These are phyloP conservation scores for Caenorhabditis briggsae DNA, from an alignment of 1,140 invertebrate genomes.

Conservation along the genomic window DNA sequence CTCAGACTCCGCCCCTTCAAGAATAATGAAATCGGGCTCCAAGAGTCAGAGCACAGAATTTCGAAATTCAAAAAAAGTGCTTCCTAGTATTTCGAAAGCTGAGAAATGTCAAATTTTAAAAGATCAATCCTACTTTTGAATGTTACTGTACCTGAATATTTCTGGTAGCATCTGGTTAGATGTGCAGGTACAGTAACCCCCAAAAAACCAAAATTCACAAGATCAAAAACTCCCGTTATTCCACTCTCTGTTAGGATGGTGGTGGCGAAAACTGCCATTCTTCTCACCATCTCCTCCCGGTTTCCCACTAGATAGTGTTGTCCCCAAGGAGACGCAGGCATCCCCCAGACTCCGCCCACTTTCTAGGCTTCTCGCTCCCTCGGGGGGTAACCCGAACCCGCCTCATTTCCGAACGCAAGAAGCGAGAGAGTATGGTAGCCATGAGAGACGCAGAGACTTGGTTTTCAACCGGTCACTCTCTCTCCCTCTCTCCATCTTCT, in stretches of 20 bases:
- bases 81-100: neutral
- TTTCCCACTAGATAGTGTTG: neutral
- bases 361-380: neutral
- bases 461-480: conserved; percentile 38
- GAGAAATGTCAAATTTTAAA: neutral
- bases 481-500: neutral
- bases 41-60: no score
- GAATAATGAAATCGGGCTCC: no score
- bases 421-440: neutral
- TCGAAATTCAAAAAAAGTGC: no score
- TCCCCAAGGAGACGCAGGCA: conserved; percentile 39
- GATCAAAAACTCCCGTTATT: neutral
- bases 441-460: neutral
- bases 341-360: neutral
- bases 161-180: no score
- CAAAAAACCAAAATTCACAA: neutral
- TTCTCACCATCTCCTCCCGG: neutral
- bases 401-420: conserved; percentile 11
- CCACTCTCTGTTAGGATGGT: neutral
- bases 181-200: neutral
- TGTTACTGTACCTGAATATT: no score
- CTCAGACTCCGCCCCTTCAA: no score
- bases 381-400: conserved; percentile 50
- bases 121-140: neutral
- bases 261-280: neutral